These are phyloP conservation scores for Colletes gigas DNA, from an alignment of 1,140 invertebrate species.

Conservation along the genomic window DNA sequence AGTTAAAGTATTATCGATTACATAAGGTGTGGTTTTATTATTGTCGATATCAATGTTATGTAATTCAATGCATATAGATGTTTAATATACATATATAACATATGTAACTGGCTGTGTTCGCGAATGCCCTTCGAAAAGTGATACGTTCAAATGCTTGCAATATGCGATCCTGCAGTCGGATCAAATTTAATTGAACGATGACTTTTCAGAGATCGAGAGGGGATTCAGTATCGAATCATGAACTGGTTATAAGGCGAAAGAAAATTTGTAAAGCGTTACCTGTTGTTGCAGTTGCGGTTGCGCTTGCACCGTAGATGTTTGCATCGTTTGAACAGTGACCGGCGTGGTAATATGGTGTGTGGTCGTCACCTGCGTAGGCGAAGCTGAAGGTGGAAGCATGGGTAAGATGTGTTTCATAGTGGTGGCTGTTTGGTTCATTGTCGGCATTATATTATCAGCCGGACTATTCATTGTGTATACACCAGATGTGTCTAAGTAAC, in stretches of 20 bases:
- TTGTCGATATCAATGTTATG: conserved; percentile 14
- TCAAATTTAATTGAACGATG: no score
- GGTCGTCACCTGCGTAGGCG: conserved; percentile 68
- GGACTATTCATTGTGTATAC: conserved; percentile 72
- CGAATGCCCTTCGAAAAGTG: neutral
- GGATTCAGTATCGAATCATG: no score
- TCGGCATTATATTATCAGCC: conserved; percentile 68
- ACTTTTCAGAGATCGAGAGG: no score
- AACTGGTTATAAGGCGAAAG: neutral
- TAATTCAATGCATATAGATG: conserved; percentile 14
- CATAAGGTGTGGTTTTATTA: conserved; percentile 21
- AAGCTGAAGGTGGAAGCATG: conserved; percentile 68
- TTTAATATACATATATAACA: neutral
- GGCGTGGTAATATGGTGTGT: conserved; percentile 78
- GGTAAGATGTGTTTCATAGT: conserved; percentile 74
- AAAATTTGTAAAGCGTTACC: conserved; percentile 34
- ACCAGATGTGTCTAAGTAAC: conserved; percentile 69
- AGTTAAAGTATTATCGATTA: conserved; percentile 15
- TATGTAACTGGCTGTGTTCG: neutral
- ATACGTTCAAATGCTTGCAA: no score
- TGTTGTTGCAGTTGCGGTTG: conserved; percentile 77
- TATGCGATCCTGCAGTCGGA: no score
- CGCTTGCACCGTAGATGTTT: conserved; percentile 76
- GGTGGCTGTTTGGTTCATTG: conserved; percentile 59
- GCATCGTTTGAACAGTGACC: conserved; percentile 74